Base-by-base conservation (phyloP, 2,888 invertebrate genomes). In the Chaetoderma sp. region DNA sequence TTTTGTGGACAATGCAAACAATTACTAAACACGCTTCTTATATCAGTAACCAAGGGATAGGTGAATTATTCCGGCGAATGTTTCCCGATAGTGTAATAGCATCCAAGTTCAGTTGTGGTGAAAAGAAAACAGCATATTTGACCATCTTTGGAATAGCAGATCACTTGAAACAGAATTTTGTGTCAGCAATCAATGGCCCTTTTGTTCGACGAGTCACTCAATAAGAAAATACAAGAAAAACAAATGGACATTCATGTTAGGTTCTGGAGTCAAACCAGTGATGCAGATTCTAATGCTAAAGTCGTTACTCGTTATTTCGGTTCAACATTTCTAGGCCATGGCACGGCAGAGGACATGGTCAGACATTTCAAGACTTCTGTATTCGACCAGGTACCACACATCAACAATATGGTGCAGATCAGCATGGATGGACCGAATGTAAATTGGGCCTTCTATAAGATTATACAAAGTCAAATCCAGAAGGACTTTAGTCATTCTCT, bases 241-340 rank as follows among this genome's bases (percentile, higher is more conserved):
- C 77, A 78, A 66, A 81, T 80, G 77, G 78, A 79, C 54, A 25
- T 78, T 21, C 59, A 67, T 47, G 63, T 81, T 1, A 63, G 76
- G 50, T 79, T 68, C 50, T 79, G 75, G 77, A 62, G 74, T 44
- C n/a, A n/a, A n/a, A n/a, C n/a, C n/a, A n/a, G n/a, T n/a, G n/a
- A n/a, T n/a, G n/a, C n/a, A n/a, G n/a, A n/a, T n/a, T n/a, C n/a
- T n/a, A 44, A 63, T 39, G 55, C 68, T 39, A 62, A 68, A 45
- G 77, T 80, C 1, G 18, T 55, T 2, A 76, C 72, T 4, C 55
- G 79, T 44, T 81, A 80, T 56, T 69, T 74, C 23, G 72, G 56
- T 6, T 80, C 76, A 13, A 63, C 69, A 8, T 66, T 62, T 44
- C 45, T 66, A 32, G 59, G 54, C 18, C 44, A 57, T 32, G 42